These are phyloP conservation scores for Oreochromis mossambicus DNA, from an alignment of 2,797 vertebrate species.

Conservation along the genomic window DNA sequence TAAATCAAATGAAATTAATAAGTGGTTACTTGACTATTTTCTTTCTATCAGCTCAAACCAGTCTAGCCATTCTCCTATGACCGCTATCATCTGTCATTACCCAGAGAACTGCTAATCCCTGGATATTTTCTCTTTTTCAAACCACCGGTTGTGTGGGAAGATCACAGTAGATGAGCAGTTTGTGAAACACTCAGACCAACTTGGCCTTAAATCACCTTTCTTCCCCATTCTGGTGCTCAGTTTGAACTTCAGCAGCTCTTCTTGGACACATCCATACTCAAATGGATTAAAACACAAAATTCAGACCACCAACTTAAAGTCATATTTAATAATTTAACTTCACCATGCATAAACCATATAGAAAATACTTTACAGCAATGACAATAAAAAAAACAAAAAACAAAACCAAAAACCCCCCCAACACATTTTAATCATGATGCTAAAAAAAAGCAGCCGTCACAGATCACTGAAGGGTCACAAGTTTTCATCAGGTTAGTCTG, in stretches of 20 bases:
- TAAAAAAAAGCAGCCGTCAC: constrained; percentile 29
- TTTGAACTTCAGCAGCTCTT: neutral
- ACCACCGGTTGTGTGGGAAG: neutral
- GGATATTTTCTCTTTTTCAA: neutral
- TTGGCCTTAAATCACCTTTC: neutral
- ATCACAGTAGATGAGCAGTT: neutral
- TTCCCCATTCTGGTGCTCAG: neutral
- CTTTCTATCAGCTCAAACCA: neutral
- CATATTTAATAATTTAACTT: constrained; percentile 72
- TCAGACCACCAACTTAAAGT: neutral
- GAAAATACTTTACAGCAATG: constrained; percentile 65
- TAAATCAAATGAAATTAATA: neutral
- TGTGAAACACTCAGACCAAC: neutral
- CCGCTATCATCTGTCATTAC: neutral
- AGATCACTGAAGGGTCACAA: constrained; percentile 51
- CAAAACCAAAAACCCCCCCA: neutral
- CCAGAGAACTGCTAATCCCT: neutral
- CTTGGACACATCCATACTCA: neutral
- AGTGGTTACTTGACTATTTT: neutral
- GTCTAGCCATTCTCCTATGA: neutral
- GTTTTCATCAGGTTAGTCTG: constrained; percentile 16
- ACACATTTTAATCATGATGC: constrained; percentile 69
- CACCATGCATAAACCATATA: constrained; percentile 66
- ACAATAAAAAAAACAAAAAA: constrained; percentile 26
- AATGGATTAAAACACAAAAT: neutral